These are phyloP conservation scores for Mylabris phalerata DNA, from an alignment of 1,140 invertebrate genomes.

Conservation along the genomic window DNA sequence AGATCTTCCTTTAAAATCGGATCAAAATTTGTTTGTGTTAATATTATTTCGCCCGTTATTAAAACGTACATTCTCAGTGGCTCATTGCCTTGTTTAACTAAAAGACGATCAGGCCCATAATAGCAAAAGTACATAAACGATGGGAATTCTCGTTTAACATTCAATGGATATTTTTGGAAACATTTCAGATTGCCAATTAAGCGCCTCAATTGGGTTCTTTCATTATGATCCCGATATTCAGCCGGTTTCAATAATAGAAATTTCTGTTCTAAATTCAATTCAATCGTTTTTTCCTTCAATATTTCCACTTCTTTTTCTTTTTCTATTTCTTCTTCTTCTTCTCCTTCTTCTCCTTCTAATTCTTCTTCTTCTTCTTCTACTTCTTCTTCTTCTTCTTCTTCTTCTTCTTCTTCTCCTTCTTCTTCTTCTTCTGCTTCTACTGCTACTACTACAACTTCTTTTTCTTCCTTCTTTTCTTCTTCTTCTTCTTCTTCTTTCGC, in stretches of 20 bases:
- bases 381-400: background rate
- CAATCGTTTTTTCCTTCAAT: conserved; percentile 25
- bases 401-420: no score
- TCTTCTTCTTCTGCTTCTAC: no score
- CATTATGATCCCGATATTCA: conserved; percentile 45
- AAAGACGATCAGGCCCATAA: conserved; percentile 46
- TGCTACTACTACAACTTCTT: no score
- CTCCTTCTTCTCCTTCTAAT: background rate
- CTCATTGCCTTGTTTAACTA: conserved; percentile 52
- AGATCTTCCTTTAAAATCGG: conserved; percentile 45
- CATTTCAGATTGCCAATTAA: conserved; percentile 50
- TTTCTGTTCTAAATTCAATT: conserved; percentile 39
- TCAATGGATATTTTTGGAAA: conserved; percentile 50
- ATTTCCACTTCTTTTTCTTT: background rate
- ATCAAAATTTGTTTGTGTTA: conserved; percentile 47
- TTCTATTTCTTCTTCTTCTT: conserved; percentile 22
- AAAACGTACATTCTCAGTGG: conserved; percentile 53
- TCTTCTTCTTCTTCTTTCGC: no score
- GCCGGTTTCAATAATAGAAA: conserved; percentile 45
- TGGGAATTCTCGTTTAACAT: conserved; percentile 49
- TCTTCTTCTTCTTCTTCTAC: conserved; percentile 18
- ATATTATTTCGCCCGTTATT: conserved; percentile 48
- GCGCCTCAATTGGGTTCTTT: conserved; percentile 47
- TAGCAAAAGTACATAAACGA: conserved; percentile 51
- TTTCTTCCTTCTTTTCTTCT: conserved; percentile 17